Evolutionary conservation across 2,888 invertebrate genomes (phyloP).

Genomic region (Acanthopleura granulata): DNA sequence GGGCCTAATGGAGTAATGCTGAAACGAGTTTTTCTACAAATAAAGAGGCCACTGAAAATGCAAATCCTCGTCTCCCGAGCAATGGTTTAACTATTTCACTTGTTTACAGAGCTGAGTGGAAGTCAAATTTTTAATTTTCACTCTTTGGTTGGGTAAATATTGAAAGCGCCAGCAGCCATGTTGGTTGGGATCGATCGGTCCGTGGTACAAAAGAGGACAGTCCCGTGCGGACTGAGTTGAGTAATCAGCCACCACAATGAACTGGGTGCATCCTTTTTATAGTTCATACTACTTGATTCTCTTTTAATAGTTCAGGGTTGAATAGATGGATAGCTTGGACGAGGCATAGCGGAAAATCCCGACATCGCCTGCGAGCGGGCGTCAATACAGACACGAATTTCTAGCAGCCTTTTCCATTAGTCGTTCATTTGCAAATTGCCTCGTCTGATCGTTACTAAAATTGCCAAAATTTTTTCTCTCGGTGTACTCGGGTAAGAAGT

Average conservation of each 20-base stretch:
- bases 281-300: not conserved
- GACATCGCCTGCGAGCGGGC: no score
- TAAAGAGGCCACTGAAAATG: constrained; percentile 4
- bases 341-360: no score
- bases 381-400: no score
- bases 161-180: not conserved
- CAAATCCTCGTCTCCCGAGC: not conserved
- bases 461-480: no score
- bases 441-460: no score
- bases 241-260: not conserved
- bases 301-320: not conserved
- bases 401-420: no score
- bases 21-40: constrained; percentile 12
- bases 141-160: constrained; percentile 14
- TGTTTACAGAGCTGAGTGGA: constrained; percentile 15
- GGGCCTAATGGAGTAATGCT: constrained; percentile 5
- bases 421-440: no score
- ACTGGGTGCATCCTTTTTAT: not conserved
- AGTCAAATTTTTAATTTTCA: constrained; percentile 20
- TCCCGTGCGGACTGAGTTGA: not conserved
- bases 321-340: no score
- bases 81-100: constrained; percentile 7
- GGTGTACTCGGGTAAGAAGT: no score
- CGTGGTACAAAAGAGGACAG: not conserved
- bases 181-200: not conserved